Conservation (phyloP, 2,113 vertebrate species). For the Platichthys flesus region DNA sequence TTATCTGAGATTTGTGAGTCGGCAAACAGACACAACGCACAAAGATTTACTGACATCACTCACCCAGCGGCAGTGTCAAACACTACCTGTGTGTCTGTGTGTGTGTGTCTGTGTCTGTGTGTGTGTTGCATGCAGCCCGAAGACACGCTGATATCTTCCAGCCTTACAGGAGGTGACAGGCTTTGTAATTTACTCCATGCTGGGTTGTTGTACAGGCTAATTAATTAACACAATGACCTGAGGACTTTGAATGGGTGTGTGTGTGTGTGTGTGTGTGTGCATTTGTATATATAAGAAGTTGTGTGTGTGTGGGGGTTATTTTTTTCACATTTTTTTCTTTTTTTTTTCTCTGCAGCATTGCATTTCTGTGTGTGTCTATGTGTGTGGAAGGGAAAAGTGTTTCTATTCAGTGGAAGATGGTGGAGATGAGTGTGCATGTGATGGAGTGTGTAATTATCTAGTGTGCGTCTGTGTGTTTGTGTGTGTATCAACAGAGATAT, state of each 20-base stretch:
- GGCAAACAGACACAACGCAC: neutral
- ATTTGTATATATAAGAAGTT: neutral
- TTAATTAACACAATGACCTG: conserved; percentile 61
- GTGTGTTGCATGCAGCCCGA: conserved; percentile 12
- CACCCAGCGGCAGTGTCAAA: neutral
- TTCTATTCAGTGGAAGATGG: neutral
- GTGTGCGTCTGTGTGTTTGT: no score
- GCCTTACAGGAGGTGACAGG: conserved; percentile 48
- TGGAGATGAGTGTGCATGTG: neutral
- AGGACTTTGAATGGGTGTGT: conserved; percentile 17
- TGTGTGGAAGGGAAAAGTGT: neutral
- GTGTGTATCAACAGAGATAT: no score
- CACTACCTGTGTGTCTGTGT: conserved; percentile 5
- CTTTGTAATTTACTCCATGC: conserved; percentile 71
- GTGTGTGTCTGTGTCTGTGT: neutral
- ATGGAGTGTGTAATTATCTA: no score
- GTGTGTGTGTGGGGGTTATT: neutral
- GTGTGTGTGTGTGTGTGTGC: neutral
- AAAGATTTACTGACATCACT: neutral
- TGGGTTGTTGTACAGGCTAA: conserved; percentile 55
- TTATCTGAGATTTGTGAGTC: neutral
- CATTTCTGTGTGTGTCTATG: neutral
- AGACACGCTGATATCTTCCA: conserved; percentile 31
- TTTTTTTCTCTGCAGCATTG: no score
- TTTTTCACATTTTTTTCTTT: neutral